These are phyloP conservation scores for Philaethria dido DNA, from an alignment of 2,888 invertebrate genomes.

Conservation along the genomic window DNA sequence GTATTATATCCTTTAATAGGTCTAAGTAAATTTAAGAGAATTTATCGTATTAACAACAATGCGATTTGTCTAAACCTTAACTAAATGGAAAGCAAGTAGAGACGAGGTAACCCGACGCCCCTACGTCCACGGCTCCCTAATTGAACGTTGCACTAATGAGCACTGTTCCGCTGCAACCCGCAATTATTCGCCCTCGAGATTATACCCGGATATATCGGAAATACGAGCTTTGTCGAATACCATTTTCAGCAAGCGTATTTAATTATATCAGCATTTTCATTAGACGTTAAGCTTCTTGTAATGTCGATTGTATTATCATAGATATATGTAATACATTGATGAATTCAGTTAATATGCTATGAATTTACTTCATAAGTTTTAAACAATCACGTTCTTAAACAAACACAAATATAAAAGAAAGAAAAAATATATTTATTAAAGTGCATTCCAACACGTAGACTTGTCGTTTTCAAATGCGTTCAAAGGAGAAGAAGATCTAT, in stretches of 20 bases:
- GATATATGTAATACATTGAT: no score
- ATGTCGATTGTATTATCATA: conserved; percentile 10
- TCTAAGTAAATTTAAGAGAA: no score
- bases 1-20: no score
- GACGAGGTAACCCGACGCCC: conserved; percentile 37
- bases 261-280: conserved; percentile 42
- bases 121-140: conserved; percentile 68
- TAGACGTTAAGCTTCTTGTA: conserved; percentile 24
- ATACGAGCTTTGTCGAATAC: conserved; percentile 60
- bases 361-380: not conserved
- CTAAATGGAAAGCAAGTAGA: conserved; percentile 21
- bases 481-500: conserved; percentile 27
- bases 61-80: conserved; percentile 12
- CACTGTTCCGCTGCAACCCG: conserved; percentile 75
- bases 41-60: not conserved
- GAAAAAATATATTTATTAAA: conserved; percentile 6
- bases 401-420: not conserved
- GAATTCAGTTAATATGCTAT: not conserved
- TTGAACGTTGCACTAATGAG: conserved; percentile 83
- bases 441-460: conserved; percentile 45
- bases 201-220: conserved; percentile 70
- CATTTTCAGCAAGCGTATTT: conserved; percentile 49
- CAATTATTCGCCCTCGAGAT: conserved; percentile 76
- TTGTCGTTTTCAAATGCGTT: conserved; percentile 30
- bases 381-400: not conserved